phyloP scores from a whole-genome alignment of 1,140 invertebrate species.

The Drosophila saltans region DNA sequence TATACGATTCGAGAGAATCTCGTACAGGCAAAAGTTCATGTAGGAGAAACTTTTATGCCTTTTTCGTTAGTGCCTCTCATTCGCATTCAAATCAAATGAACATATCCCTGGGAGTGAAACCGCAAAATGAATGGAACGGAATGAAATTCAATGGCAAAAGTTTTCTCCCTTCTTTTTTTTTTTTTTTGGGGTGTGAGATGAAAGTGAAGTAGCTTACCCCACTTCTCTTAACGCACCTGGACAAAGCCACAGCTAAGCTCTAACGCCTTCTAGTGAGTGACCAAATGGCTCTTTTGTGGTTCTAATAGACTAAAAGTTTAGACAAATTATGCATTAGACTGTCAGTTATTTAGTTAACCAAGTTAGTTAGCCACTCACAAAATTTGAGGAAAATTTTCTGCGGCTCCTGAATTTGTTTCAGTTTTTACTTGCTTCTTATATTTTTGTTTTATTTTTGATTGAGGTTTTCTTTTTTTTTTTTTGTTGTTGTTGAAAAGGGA shows the following conservation, averaged over 20 bases:
- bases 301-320: conserved; percentile 53
- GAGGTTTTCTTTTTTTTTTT: conserved; percentile 27
- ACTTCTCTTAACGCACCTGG: conserved; percentile 52
- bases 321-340: conserved; percentile 80
- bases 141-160: conserved; percentile 69
- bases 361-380: conserved; percentile 33
- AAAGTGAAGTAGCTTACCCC: background rate
- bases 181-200: background rate
- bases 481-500: conserved; percentile 7
- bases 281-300: conserved; percentile 10
- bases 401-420: background rate
- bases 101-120: conserved; percentile 60
- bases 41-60: conserved; percentile 74
- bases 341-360: conserved; percentile 65
- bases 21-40: conserved; percentile 57
- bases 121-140: conserved; percentile 73
- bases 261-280: conserved; percentile 44
- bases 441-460: conserved; percentile 33
- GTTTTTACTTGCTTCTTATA: background rate
- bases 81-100: conserved; percentile 80
- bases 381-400: background rate
- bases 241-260: conserved; percentile 52
- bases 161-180: conserved; percentile 25
- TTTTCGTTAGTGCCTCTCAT: conserved; percentile 52
- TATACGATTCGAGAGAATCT: too few species aligned